Percentiles rank a stretch among this genome's conserved stretches.
These are phyloP conservation scores for Hestina assimilis DNA, from an alignment of 1,140 invertebrate genomes.

Conservation along the genomic window DNA sequence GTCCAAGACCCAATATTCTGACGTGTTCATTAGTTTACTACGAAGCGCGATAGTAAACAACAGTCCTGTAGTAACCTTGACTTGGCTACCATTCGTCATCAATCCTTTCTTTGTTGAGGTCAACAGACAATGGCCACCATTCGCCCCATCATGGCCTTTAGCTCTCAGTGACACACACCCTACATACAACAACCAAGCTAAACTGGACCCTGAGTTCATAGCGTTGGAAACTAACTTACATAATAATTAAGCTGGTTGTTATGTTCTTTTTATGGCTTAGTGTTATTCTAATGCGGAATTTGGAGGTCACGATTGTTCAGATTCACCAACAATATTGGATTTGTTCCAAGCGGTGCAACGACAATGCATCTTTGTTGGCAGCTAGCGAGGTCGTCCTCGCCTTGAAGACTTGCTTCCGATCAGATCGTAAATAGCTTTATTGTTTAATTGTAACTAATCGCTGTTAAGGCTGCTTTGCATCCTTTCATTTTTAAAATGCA, in stretches of 20 bases:
- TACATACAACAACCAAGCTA: slow-evolving; percentile 14
- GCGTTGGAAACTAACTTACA: slow-evolving; percentile 12
- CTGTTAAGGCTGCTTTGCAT: slow-evolving; percentile 33
- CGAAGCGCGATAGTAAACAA: slow-evolving; percentile 23
- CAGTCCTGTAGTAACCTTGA: slow-evolving; percentile 54
- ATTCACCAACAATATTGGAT: slow-evolving; percentile 67
- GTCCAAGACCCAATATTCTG: slow-evolving; percentile 8
- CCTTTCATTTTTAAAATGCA: slow-evolving; percentile 27
- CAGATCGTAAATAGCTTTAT: slow-evolving; percentile 47
- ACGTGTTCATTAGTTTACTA: slow-evolving; percentile 17
- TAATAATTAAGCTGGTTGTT: slow-evolving; percentile 1
- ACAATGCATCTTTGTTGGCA: slow-evolving; percentile 73
- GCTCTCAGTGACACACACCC: slow-evolving; percentile 32
- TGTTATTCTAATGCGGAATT: slow-evolving; percentile 70
- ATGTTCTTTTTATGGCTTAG: slow-evolving; percentile 15
- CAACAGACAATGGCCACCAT: slow-evolving; percentile 56
- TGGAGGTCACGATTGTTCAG: slow-evolving; percentile 61
- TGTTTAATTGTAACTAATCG: slow-evolving; percentile 59
- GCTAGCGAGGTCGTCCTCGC: slow-evolving; percentile 53
- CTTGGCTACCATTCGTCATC: slow-evolving; percentile 49
- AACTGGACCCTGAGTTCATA: slow-evolving; percentile 2
- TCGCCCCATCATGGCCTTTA: slow-evolving; percentile 59
- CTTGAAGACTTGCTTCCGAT: slow-evolving; percentile 63
- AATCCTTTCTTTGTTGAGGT: slow-evolving; percentile 65
- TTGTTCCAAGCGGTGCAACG: slow-evolving; percentile 59